phyloP scores from a whole-genome alignment of 2,113 vertebrate species.

The Dermatemys mawii region DNA sequence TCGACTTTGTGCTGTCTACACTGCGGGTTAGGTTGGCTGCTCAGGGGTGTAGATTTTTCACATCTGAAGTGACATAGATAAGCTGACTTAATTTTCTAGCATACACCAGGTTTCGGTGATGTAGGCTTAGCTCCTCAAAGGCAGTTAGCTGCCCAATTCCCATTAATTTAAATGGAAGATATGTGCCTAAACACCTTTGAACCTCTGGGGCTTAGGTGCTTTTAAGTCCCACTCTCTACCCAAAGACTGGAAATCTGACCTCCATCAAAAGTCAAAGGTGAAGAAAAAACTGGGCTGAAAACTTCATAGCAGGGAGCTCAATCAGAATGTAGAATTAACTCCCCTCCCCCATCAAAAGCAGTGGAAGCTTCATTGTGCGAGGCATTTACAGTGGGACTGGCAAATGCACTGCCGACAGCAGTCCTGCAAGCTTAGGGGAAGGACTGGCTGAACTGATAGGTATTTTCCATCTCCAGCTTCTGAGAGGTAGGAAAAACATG shows the following conservation, averaged over 20 bases:
- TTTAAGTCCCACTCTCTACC: not conserved
- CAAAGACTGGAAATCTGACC: not conserved
- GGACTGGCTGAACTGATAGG: not conserved
- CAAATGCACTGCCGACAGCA: not conserved
- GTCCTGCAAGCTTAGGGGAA: not conserved
- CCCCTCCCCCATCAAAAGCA: not conserved
- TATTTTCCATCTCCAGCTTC: not conserved
- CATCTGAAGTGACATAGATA: not conserved
- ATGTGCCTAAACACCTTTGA: not conserved
- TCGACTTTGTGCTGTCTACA: not conserved
- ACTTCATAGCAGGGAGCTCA: fast-evolving
- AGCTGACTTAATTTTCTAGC: not conserved
- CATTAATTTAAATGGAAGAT: not conserved
- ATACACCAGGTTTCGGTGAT: not conserved
- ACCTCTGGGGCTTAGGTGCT: not conserved
- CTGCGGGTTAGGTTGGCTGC: not conserved
- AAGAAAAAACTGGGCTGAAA: fast-evolving
- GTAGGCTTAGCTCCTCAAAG: not conserved
- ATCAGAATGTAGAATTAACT: not conserved
- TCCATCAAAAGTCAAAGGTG: not conserved
- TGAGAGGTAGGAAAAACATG: not conserved
- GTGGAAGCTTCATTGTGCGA: not conserved
- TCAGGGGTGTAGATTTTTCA: not conserved
- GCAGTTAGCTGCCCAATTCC: not conserved
- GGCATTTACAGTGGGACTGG: not conserved